Base-by-base conservation (phyloP, 2,113 vertebrate species). In the Gambusia affinis region DNA sequence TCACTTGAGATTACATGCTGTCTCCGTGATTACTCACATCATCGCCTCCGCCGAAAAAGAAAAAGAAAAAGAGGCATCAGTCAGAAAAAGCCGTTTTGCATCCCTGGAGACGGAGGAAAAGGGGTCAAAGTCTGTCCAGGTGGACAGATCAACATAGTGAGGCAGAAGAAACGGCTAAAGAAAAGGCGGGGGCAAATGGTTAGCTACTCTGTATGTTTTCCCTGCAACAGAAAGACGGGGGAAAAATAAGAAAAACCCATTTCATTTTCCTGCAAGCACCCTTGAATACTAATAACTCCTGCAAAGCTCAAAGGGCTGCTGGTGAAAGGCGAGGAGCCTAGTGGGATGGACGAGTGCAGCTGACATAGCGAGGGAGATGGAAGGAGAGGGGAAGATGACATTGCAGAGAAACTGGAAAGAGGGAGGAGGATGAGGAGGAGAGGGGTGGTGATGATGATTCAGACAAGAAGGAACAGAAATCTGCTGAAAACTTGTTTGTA, bases 1-100 rank as follows among this genome's bases (percentile, higher is more conserved):
- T 93, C 92, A 91, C 87, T 92, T 87, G 89, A 90, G 87, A 92
- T 94, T 92, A 92, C 88, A 92, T 88, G 88, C 86, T 89, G 89
- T 88, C 88, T 85, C 85, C 73, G 22, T 68, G 84, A 92, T 90
- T 86, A 85, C 78, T 82, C 85, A 76, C 88, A 91, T 90, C 88
- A 92, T 82, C 77, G 88, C 90, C 72, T 87, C 80, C 67, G 44
- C 72, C 35, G 12, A 37, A 37, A 37, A 37, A 37, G 2, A 33
- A 7, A 33, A 1, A 1, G 79, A 88, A 89, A 87, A 89, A 86
- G 86, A 74, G 61, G 51, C 80, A 81, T 73, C 85, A 72, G 87
- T 83, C 75, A 75, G 83, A 81, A 76, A 57, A 80, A 19, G 66
- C 73, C 22, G 72, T 70, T 72, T 85, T 73, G 65, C 33, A 64